phyloP scores from a whole-genome alignment of 2,797 vertebrate species.

The Pseudochirops cupreus region DNA sequence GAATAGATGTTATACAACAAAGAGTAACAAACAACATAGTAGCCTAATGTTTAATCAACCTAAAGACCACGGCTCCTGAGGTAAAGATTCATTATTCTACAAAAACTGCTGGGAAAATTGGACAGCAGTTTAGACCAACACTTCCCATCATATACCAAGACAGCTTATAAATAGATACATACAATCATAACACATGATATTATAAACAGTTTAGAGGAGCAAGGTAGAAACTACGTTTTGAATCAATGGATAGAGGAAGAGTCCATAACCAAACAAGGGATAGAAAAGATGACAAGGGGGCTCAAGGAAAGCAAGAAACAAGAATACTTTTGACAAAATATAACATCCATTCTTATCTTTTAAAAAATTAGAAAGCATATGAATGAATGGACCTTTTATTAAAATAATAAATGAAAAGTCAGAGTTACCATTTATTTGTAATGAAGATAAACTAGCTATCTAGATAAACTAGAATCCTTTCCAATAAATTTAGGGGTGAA shows the following conservation, averaged over 20 bases:
- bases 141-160: background rate
- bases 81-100: background rate
- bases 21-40: background rate
- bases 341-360: background rate
- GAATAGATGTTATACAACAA: background rate
- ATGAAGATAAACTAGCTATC: background rate
- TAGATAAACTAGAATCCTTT: background rate
- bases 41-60: background rate
- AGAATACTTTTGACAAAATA: background rate
- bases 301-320: background rate
- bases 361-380: conserved; percentile 11
- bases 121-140: background rate
- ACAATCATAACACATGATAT: background rate
- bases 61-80: background rate
- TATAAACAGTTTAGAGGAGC: background rate
- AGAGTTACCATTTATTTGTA: background rate
- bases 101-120: background rate
- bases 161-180: background rate
- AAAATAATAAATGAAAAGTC: conserved; percentile 5
- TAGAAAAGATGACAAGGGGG: background rate
- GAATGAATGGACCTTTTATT: conserved; percentile 1
- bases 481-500: background rate
- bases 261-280: background rate
- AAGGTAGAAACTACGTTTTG: background rate
- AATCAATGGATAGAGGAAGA: background rate